Percentiles rank a stretch among this genome's conserved stretches.
Conservation (phyloP, 2,113 vertebrate species). For the mouse (Mus musculus) region DNA sequence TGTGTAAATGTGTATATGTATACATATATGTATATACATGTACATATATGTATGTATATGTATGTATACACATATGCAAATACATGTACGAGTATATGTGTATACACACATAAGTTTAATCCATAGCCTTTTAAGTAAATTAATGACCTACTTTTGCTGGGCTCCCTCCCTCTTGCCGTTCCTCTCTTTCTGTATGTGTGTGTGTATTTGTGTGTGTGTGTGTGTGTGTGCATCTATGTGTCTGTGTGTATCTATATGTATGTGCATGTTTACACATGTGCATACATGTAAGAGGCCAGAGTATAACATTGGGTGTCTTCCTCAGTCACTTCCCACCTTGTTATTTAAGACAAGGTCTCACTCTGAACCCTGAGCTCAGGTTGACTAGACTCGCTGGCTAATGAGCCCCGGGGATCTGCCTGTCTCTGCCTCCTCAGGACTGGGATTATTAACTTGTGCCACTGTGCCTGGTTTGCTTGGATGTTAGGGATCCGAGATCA, state of each 20-base stretch:
- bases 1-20: too few species aligned
- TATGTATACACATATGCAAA: background rate
- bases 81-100: background rate
- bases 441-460: too few species aligned
- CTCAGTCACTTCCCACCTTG: background rate
- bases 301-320: background rate
- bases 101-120: background rate
- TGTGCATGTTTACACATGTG: background rate
- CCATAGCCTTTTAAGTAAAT: slow-evolving; percentile 13
- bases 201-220: too few species aligned
- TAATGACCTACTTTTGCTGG: background rate
- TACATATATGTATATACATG: too few species aligned
- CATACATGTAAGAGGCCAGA: background rate
- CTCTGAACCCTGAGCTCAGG: background rate
- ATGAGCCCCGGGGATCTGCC: too few species aligned
- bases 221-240: background rate
- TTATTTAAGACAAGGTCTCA: background rate
- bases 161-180: background rate
- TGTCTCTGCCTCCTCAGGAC: too few species aligned
- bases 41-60: too few species aligned
- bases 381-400: background rate
- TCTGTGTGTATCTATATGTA: background rate
- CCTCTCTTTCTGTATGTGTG: background rate
- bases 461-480: background rate
- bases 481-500: background rate